phyloP scores from a whole-genome alignment of 1,140 invertebrate genomes.

The Bombus confusus region DNA sequence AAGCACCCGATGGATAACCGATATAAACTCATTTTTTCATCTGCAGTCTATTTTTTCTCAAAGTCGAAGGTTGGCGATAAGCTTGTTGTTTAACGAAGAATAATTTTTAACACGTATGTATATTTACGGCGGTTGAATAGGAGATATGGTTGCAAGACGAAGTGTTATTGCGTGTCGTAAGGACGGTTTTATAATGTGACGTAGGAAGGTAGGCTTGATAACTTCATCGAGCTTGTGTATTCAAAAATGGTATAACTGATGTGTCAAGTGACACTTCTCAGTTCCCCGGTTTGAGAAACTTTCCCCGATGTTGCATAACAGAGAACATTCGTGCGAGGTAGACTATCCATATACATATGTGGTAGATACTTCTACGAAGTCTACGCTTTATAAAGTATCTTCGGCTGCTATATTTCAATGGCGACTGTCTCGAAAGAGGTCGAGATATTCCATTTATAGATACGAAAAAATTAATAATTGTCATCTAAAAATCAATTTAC shows the following conservation, averaged over 20 bases:
- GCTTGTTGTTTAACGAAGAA: background rate
- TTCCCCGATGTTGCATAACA: conserved; percentile 1
- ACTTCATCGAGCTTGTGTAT: background rate
- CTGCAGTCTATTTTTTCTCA: no score
- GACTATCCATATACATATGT: background rate
- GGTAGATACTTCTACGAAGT: background rate
- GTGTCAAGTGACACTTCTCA: background rate
- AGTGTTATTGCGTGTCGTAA: background rate
- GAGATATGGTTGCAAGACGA: background rate
- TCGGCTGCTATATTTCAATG: background rate
- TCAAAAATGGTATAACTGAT: background rate
- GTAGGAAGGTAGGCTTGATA: background rate
- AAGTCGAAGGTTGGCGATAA: background rate
- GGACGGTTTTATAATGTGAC: background rate
- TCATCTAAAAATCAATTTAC: background rate
- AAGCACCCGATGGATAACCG: no score
- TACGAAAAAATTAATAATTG: background rate
- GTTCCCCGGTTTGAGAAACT: background rate
- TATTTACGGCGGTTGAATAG: background rate
- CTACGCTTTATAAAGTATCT: background rate
- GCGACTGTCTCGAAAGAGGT: background rate
- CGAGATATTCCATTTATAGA: background rate
- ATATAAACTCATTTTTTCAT: no score
- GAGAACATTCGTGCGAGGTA: background rate
- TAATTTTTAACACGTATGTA: no score